These are phyloP conservation scores for Blastomussa wellsi DNA, from an alignment of 92 coral and sea anemone species.

Conservation along the genomic window DNA sequence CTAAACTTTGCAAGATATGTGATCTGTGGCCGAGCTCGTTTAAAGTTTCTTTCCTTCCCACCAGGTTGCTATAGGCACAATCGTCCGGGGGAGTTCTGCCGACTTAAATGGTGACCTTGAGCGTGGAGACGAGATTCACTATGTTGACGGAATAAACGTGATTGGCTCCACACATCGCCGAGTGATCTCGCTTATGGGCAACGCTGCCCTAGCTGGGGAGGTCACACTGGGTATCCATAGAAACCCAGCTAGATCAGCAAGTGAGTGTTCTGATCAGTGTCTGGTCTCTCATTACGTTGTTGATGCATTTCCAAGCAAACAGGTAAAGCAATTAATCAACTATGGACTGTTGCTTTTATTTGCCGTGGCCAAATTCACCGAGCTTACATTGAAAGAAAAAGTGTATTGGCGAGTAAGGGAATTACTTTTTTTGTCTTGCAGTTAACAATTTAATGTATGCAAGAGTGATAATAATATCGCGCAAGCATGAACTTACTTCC, in stretches of 20 bases:
- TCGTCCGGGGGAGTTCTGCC: conserved; percentile 92
- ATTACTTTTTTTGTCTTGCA: no score
- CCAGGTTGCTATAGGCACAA: conserved; percentile 93
- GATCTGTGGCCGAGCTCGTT: no score
- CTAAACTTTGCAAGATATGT: no score
- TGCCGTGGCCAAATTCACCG: neutral
- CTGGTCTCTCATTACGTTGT: neutral
- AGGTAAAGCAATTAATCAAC: neutral
- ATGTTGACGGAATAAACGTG: conserved; percentile 81
- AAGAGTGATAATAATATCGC: no score
- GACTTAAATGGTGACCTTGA: conserved; percentile 75
- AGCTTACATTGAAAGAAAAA: neutral
- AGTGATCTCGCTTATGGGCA: conserved; percentile 93
- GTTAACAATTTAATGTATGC: no score
- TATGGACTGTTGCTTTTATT: no score
- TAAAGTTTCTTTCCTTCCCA: neutral
- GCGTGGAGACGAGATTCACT: conserved; percentile 87
- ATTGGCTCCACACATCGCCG: conserved; percentile 88
- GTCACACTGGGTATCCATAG: conserved; percentile 82
- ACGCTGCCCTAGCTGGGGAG: conserved; percentile 74
- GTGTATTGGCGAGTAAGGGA: neutral
- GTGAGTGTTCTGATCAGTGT: conserved; percentile 57
- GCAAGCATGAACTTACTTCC: no score
- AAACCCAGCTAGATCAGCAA: conserved; percentile 70
- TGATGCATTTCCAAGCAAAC: neutral